Evolutionary conservation across 2,888 invertebrate species (phyloP), one percentile per base, ranked within the genome.

Genomic region (Leptopilina myrica): DNA sequence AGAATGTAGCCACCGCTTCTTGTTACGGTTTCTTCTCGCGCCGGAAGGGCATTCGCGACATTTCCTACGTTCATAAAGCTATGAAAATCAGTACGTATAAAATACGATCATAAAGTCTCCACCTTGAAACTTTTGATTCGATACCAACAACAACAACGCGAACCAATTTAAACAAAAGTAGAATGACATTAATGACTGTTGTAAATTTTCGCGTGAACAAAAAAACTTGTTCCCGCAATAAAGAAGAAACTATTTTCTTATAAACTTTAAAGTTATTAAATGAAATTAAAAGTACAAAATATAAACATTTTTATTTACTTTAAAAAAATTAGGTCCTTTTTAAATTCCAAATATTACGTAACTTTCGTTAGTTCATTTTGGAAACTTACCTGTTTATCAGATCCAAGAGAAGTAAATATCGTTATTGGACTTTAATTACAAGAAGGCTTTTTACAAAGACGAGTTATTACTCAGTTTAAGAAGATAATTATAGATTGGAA

Each of bases 51-150:
- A 4, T 49, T 69, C 49, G 53, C 49, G 69, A 69, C 53, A 69
- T 53, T 53, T 69, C 26, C 53, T 69, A 14, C 53, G 46, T 49
- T 69, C 53, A 69, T 69, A 69, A 53, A 69, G 53, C 69, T 53
- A 33, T 69, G 53, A 26, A 26, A 69, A 69, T 69, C 53, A 53
- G 20, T 53, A 26, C 26, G 14, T 53, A 69, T 53, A 69, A 69
- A 69, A 69, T 69, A 69, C 26, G 69, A 69, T n/a, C 53, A 53
- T 65, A 53, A 14, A 69, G 26, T 9, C 69, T 69, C 15, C 53
- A 12, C 46, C 49, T 20, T 49, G 49, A 12, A 69, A 69, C 53
- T 69, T 69, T 33, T 49, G 53, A 53, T 69, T n/a, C 53, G 7
- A 26, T 26, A 12, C 26, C 7, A 53, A 14, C 69, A 69, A 49